phyloP scores from a whole-genome alignment of 2,113 vertebrate species.

The Galemys pyrenaicus region DNA sequence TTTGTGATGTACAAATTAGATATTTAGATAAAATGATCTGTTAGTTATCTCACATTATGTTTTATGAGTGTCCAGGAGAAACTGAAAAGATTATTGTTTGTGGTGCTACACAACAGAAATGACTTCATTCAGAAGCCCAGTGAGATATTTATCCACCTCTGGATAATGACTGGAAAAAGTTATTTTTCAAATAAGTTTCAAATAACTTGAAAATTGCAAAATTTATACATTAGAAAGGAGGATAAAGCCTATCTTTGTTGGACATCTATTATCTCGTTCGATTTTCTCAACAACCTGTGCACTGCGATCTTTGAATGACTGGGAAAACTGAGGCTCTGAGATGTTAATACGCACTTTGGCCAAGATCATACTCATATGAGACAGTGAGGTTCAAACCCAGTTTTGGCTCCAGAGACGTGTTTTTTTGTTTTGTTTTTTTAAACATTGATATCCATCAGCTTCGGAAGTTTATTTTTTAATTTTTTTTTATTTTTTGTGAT shows the following conservation, averaged over 20 bases:
- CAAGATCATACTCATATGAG: background rate
- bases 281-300: background rate
- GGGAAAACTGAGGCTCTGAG: background rate
- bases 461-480: no score
- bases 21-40: background rate
- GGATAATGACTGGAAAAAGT: no score
- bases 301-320: background rate
- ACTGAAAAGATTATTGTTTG: background rate
- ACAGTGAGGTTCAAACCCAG: background rate
- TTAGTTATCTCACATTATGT: background rate
- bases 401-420: background rate
- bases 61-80: slow-evolving; percentile 18
- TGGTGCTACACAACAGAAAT: background rate
- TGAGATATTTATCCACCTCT: background rate
- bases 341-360: background rate
- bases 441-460: no score
- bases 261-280: background rate
- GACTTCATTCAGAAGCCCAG: slow-evolving; percentile 24
- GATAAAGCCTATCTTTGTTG: background rate
- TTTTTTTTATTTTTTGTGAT: no score
- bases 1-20: background rate
- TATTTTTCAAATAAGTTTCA: no score
- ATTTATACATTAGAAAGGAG: background rate
- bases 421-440: no score
- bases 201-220: background rate